Evolutionary conservation across 2,888 invertebrate genomes (phyloP).

Genomic region (Thalpophila matura): DNA sequence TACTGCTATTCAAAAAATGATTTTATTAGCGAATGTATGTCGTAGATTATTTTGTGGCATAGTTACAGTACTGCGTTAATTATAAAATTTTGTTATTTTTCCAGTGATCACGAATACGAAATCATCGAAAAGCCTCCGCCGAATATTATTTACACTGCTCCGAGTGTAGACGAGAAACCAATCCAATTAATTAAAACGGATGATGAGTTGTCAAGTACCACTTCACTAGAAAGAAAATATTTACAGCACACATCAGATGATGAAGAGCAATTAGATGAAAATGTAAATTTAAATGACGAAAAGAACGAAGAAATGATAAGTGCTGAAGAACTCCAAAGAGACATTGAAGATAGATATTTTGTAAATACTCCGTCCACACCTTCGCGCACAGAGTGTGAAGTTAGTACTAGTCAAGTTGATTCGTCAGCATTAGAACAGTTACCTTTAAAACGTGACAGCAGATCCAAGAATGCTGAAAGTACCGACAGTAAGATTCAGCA

Average conservation of each 20-base stretch:
- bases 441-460: constrained; percentile 90
- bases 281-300: constrained; percentile 73
- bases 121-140: constrained; percentile 94
- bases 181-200: constrained; percentile 80
- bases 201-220: constrained; percentile 88
- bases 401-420: constrained; percentile 93
- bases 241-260: constrained; percentile 89
- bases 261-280: constrained; percentile 81
- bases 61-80: background rate
- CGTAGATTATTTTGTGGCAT: constrained; percentile 2
- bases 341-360: constrained; percentile 92
- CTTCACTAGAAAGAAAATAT: constrained; percentile 86
- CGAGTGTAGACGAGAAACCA: constrained; percentile 80
- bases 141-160: constrained; percentile 81
- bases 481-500: constrained; percentile 92
- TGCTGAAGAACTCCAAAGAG: constrained; percentile 91
- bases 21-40: constrained; percentile 62
- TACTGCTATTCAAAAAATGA: constrained; percentile 32
- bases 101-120: constrained; percentile 98
- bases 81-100: constrained; percentile 78
- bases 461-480: constrained; percentile 87
- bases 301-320: constrained; percentile 76
- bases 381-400: constrained; percentile 92
- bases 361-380: constrained; percentile 90
- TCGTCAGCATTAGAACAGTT: constrained; percentile 92